A percentile compares a stretch with the other conserved stretches of the same genome.
phyloP scores from a whole-genome alignment of 2,888 invertebrate species.

The Ophioninae sp. region DNA sequence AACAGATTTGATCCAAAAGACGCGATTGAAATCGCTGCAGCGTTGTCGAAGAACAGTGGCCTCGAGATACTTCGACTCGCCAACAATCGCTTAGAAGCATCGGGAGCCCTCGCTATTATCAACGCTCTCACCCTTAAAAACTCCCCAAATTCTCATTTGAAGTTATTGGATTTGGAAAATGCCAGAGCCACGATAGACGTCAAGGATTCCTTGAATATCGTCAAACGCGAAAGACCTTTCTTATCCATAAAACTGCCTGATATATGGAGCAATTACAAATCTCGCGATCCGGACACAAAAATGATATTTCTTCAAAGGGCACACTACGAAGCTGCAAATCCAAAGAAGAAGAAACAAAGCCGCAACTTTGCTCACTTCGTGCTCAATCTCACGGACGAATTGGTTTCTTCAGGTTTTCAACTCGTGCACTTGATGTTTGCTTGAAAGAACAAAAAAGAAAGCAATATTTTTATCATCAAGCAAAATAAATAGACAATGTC shows the following conservation, averaged over 20 bases:
- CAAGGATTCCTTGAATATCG: conserved; percentile 71
- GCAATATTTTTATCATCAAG: neutral
- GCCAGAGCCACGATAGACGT: conserved; percentile 81
- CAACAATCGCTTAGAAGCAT: conserved; percentile 82
- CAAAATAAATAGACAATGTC: neutral
- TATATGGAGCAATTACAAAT: conserved; percentile 81
- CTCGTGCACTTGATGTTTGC: neutral
- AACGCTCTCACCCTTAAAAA: conserved; percentile 73
- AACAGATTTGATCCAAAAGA: conserved; percentile 74
- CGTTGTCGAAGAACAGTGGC: conserved; percentile 80
- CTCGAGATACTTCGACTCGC: conserved; percentile 81
- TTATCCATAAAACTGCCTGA: conserved; percentile 80
- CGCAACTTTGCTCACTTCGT: conserved; percentile 82
- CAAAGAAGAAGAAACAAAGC: conserved; percentile 79
- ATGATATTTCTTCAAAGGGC: conserved; percentile 82
- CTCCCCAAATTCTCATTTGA: conserved; percentile 76
- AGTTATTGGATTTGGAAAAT: conserved; percentile 82
- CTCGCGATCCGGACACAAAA: conserved; percentile 81
- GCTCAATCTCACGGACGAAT: conserved; percentile 76
- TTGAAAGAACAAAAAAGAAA: neutral
- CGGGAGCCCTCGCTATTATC: conserved; percentile 81
- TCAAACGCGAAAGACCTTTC: conserved; percentile 68
- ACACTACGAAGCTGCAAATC: conserved; percentile 80
- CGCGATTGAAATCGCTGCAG: conserved; percentile 78
- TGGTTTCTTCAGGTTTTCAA: conserved; percentile 69